Evolutionary conservation across 2,888 invertebrate genomes (phyloP).

Genomic region (Amphiduros pacificus): DNA sequence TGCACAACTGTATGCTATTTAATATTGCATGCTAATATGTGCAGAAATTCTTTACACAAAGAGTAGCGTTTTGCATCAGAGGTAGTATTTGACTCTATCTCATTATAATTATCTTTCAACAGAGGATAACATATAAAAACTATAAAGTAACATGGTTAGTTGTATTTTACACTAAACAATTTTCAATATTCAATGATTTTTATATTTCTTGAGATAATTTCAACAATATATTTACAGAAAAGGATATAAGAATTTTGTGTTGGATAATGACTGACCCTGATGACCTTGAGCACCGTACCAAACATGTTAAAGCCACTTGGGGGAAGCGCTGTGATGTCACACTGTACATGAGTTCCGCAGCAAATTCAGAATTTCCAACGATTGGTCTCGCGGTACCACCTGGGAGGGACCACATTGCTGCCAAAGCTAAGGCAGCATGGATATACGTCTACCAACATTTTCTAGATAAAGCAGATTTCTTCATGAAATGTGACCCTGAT

Average conservation of each 20-base stretch:
- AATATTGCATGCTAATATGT: too few species aligned
- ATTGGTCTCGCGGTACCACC: slow-evolving; percentile 23
- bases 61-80: too few species aligned
- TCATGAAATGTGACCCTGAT: slow-evolving; percentile 30
- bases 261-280: slow-evolving; percentile 26
- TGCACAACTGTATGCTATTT: too few species aligned
- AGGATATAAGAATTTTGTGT: slow-evolving; percentile 17
- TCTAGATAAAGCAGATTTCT: slow-evolving; percentile 23
- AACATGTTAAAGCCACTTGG: slow-evolving; percentile 27
- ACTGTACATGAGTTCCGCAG: slow-evolving; percentile 28
- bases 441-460: slow-evolving; percentile 21
- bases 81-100: too few species aligned
- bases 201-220: too few species aligned
- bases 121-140: too few species aligned
- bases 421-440: slow-evolving; percentile 31
- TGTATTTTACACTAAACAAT: too few species aligned
- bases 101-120: too few species aligned
- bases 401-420: slow-evolving; percentile 26
- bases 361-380: slow-evolving; percentile 23
- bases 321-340: slow-evolving; percentile 25
- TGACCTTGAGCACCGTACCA: slow-evolving; percentile 15
- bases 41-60: too few species aligned
- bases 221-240: too few species aligned
- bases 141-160: too few species aligned
- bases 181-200: too few species aligned